Evolutionary conservation across 2,797 vertebrate species (phyloP).

Genomic region (Mallotus villosus): DNA sequence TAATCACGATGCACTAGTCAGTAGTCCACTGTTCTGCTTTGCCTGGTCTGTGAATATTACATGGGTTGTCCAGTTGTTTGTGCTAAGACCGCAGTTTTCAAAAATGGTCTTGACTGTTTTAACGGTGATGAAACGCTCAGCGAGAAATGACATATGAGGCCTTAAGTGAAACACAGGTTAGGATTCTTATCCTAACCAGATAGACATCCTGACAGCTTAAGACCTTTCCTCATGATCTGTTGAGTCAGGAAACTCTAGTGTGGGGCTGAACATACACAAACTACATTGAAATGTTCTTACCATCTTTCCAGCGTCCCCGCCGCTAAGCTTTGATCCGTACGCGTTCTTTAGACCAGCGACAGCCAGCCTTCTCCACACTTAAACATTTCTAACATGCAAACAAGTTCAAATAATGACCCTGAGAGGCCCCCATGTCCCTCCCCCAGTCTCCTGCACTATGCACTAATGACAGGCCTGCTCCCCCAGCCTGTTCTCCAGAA

Average conservation of each 20-base stretch:
- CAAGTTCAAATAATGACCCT: background rate
- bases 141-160: background rate
- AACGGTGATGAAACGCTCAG: background rate
- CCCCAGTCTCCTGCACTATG: background rate
- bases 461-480: background rate
- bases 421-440: background rate
- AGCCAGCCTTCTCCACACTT: background rate
- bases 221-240: too few species aligned
- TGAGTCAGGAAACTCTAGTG: too few species aligned
- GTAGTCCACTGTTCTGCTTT: background rate
- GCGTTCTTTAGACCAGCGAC: background rate
- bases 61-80: too few species aligned
- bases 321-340: too few species aligned
- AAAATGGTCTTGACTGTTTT: background rate
- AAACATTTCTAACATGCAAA: too few species aligned
- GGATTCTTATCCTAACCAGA: constrained; percentile 3
- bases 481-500: too few species aligned
- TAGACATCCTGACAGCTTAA: background rate
- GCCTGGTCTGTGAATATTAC: background rate
- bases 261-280: too few species aligned
- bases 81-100: too few species aligned
- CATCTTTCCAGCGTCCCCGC: too few species aligned
- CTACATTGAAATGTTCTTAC: too few species aligned
- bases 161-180: background rate
- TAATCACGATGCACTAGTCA: too few species aligned